Conservation (phyloP, 2,888 invertebrate genomes). For the Sympetrum striolatum region DNA sequence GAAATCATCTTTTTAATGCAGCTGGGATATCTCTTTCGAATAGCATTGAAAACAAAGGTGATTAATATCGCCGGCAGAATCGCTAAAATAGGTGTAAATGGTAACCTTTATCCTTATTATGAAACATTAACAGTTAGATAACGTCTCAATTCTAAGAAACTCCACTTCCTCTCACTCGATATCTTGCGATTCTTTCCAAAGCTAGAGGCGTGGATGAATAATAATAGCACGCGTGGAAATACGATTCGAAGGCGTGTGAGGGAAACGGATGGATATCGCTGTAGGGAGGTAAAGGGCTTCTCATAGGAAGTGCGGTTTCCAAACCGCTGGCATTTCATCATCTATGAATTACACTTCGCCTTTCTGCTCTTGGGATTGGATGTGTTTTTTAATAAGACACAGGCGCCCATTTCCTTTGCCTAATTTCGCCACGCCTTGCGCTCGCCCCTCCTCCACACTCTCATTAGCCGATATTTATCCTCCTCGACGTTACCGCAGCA, state of each 20-base stretch:
- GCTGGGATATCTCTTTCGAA: too few relatives aligned
- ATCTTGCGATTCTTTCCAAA: neutral
- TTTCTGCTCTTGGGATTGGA: constrained; percentile 6
- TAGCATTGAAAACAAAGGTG: too few relatives aligned
- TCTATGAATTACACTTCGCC: constrained; percentile 41
- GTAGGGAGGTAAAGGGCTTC: neutral
- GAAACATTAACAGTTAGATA: neutral
- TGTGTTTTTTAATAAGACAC: constrained; percentile 14
- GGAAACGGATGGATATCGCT: neutral
- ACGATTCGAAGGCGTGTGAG: neutral
- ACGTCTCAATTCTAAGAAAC: neutral
- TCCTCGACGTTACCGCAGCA: neutral
- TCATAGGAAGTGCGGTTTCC: constrained; percentile 38
- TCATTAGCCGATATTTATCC: neutral
- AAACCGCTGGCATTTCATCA: constrained; percentile 42
- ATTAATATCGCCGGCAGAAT: too few relatives aligned
- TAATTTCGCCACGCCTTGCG: neutral
- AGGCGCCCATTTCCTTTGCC: constrained; percentile 34
- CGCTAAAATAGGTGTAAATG: too few relatives aligned
- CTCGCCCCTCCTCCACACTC: neutral
- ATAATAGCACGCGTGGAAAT: neutral
- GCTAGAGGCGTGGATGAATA: neutral
- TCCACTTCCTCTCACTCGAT: neutral
- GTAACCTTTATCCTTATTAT: neutral
- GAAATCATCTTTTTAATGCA: too few relatives aligned